Conservation (phyloP, 2,888 invertebrate species). For the Tipula confusa region DNA sequence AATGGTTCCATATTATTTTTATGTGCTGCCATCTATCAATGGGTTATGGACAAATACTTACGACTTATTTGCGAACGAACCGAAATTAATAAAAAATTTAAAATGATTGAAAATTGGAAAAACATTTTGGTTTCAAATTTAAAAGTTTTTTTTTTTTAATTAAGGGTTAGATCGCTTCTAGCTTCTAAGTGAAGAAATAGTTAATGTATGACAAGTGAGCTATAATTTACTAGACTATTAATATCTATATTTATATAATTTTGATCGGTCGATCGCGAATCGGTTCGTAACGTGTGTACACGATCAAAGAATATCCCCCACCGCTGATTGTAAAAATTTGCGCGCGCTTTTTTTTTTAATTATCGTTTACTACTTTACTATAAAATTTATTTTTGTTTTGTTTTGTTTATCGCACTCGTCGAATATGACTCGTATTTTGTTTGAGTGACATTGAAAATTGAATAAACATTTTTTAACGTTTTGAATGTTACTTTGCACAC, state of each 20-base stretch:
- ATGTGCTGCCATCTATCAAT: too few relatives aligned
- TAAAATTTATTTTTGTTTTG: too few relatives aligned
- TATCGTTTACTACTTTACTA: neutral
- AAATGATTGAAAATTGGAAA: neutral
- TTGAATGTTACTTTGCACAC: neutral
- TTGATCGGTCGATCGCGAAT: too few relatives aligned
- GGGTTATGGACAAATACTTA: neutral
- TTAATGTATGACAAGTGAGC: neutral
- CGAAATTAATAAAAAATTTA: neutral
- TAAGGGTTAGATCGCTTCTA: neutral
- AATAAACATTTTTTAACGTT: neutral
- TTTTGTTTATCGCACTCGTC: neutral
- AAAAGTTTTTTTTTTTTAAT: neutral
- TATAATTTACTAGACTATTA: neutral
- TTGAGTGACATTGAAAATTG: constrained; percentile 3
- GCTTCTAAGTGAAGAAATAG: neutral
- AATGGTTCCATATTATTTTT: too few relatives aligned
- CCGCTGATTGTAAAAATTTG: neutral
- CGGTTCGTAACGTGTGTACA: neutral
- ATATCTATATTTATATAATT: neutral
- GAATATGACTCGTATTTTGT: neutral
- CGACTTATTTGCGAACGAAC: neutral
- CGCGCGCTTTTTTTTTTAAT: neutral
- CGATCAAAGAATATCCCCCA: neutral
- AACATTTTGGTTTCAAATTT: neutral